phyloP scores from a whole-genome alignment of 2,888 invertebrate genomes.

The Cybosia mesomella region DNA sequence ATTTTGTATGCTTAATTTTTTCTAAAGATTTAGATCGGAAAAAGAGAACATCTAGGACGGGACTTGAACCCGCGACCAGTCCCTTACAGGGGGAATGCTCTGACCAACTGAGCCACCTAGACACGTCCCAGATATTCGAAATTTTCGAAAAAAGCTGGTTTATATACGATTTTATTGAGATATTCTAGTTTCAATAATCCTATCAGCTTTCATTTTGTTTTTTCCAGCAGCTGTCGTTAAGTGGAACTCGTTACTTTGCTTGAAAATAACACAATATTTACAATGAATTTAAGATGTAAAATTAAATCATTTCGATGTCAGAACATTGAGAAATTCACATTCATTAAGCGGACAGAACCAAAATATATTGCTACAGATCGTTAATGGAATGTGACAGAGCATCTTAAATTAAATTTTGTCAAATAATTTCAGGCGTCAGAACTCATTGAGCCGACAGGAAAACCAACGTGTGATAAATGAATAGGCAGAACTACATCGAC shows the following conservation, averaged over 20 bases:
- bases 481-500: conserved; percentile 18
- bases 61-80: no score
- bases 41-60: no score
- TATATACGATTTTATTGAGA: not conserved
- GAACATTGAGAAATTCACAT: conserved; percentile 15
- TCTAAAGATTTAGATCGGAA: no score
- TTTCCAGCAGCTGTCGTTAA: not conserved
- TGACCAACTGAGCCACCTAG: no score
- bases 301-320: conserved; percentile 26
- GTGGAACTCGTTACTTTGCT: not conserved
- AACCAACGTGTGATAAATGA: conserved; percentile 28
- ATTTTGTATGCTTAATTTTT: no score
- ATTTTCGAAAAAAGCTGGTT: no score
- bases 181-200: not conserved
- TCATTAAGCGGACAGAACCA: conserved; percentile 28
- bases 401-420: conserved; percentile 29
- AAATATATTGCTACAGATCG: conserved; percentile 34
- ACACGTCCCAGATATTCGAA: no score
- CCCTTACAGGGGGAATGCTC: no score
- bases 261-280: not conserved
- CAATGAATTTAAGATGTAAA: not conserved
- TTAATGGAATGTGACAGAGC: conserved; percentile 44
- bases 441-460: conserved; percentile 31
- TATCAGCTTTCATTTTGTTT: not conserved
- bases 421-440: conserved; percentile 38